These are phyloP conservation scores for Uromys caudimaculatus DNA, from an alignment of 2,797 vertebrate species.

Conservation along the genomic window DNA sequence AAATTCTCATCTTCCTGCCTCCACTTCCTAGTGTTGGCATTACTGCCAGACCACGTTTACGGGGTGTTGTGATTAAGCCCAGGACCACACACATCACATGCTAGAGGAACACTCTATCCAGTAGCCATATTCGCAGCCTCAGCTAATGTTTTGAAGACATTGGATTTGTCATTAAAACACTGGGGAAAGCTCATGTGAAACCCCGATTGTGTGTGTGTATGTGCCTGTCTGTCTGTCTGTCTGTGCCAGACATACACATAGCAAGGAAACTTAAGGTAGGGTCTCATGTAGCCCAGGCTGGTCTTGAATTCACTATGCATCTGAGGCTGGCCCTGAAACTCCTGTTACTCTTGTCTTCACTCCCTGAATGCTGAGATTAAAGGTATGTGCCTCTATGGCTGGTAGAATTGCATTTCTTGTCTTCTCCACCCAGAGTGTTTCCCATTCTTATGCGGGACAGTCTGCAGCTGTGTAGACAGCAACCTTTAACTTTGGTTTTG, in stretches of 20 bases:
- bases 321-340: neutral
- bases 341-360: neutral
- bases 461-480: neutral
- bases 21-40: neutral
- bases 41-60: neutral
- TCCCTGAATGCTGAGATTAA: neutral
- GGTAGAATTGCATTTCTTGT: conserved; percentile 19
- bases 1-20: neutral
- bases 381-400: neutral
- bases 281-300: neutral
- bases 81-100: neutral
- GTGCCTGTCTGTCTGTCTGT: neutral
- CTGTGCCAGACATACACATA: neutral
- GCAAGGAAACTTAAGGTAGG: neutral
- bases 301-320: neutral
- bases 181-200: neutral
- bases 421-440: neutral
- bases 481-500: neutral
- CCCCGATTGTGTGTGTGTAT: neutral
- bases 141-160: neutral
- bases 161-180: conserved; percentile 42
- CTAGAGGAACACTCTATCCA: neutral
- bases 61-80: neutral
- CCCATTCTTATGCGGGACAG: neutral
- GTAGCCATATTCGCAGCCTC: neutral